These are phyloP conservation scores for Laupala kohalensis DNA, from an alignment of 1,140 invertebrate species.

Conservation along the genomic window DNA sequence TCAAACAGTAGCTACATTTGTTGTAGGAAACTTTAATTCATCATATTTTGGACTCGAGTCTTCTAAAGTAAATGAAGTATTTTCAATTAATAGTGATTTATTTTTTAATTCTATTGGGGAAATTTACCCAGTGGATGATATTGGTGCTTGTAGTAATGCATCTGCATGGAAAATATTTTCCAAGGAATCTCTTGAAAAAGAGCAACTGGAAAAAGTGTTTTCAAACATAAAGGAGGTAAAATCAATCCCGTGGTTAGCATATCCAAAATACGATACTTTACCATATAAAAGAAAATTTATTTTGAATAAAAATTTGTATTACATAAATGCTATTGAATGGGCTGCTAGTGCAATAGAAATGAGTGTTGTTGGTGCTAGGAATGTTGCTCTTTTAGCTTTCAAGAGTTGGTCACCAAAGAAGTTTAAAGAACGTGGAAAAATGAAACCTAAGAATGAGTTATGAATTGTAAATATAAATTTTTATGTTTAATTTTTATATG, in stretches of 20 bases:
- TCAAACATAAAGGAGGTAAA: slow-evolving; percentile 27
- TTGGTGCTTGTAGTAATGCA: slow-evolving; percentile 16
- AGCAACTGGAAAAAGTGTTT: slow-evolving; percentile 37
- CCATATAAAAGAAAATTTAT: slow-evolving; percentile 36
- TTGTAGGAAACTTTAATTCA: slow-evolving; percentile 36
- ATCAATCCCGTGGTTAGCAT: slow-evolving; percentile 43
- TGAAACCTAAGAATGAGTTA: no score
- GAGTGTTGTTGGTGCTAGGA: slow-evolving; percentile 47
- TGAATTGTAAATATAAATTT: no score
- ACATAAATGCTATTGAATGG: slow-evolving; percentile 54
- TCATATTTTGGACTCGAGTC: slow-evolving; percentile 31
- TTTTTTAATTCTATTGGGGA: slow-evolving; percentile 29
- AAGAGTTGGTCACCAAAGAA: no score
- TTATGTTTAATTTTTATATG: no score
- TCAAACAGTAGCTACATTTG: slow-evolving; percentile 41
- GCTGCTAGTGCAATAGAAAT: slow-evolving; percentile 61
- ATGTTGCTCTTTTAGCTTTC: slow-evolving; percentile 44
- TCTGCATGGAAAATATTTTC: slow-evolving; percentile 48
- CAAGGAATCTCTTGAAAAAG: slow-evolving; percentile 27
- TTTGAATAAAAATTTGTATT: slow-evolving; percentile 40
- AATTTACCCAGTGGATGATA: slow-evolving; percentile 28
- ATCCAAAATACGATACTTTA: slow-evolving; percentile 40
- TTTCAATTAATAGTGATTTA: slow-evolving; percentile 34
- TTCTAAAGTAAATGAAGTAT: slow-evolving; percentile 27
- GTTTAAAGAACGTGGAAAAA: no score